Evolutionary conservation across 2,888 invertebrate genomes (phyloP).

Genomic region (Aquatica leii): DNA sequence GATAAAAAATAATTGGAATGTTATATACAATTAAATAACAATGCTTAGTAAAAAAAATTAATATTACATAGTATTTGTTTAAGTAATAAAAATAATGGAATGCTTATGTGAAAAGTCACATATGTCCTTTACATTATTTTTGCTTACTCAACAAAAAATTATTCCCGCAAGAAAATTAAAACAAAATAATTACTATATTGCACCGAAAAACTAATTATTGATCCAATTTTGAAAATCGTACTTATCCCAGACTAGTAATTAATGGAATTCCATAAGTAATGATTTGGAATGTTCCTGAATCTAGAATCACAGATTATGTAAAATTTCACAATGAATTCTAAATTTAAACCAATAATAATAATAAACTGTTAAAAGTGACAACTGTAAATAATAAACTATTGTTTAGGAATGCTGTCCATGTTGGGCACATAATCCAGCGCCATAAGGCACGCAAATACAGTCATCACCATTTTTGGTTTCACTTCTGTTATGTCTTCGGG

Average conservation of each 20-base stretch:
- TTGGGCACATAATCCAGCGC: slow-evolving; percentile 93
- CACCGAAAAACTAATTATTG: slow-evolving; percentile 7
- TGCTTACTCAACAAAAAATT: not conserved
- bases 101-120: slow-evolving; percentile 21
- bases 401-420: slow-evolving; percentile 67
- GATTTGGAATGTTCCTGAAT: slow-evolving; percentile 36
- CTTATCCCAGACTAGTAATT: slow-evolving; percentile 25
- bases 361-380: slow-evolving; percentile 11
- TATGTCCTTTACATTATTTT: not conserved
- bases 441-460: slow-evolving; percentile 99
- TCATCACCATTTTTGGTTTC: slow-evolving; percentile 99
- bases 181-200: slow-evolving; percentile 12
- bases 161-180: not conserved
- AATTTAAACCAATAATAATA: slow-evolving; percentile 20
- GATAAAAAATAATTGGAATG: slow-evolving; percentile 28
- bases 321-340: slow-evolving; percentile 36
- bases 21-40: slow-evolving; percentile 36
- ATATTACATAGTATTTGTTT: slow-evolving; percentile 4
- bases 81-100: slow-evolving; percentile 19
- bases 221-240: slow-evolving; percentile 14
- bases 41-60: slow-evolving; percentile 17
- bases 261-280: slow-evolving; percentile 27
- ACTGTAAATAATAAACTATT: slow-evolving; percentile 14
- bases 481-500: slow-evolving; percentile 99
- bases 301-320: slow-evolving; percentile 45